These are phyloP conservation scores for Atta texana DNA, from an alignment of 1,140 invertebrate species.

Conservation along the genomic window DNA sequence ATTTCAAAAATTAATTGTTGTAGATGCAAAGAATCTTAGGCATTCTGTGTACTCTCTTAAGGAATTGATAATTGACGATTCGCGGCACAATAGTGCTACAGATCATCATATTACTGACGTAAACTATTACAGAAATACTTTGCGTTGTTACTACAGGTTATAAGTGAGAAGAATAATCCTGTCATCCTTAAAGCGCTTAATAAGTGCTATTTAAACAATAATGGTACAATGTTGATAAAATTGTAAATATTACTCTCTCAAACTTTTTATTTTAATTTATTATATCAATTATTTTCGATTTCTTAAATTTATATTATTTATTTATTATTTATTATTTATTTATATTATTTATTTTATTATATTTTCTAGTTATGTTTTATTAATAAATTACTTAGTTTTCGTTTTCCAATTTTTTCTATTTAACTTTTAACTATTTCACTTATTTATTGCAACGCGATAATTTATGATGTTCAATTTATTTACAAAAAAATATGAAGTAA, in stretches of 20 bases:
- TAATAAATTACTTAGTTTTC: neutral
- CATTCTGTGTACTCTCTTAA: slow-evolving; percentile 64
- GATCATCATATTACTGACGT: slow-evolving; percentile 67
- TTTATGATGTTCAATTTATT: slow-evolving; percentile 70
- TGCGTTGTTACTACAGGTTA: slow-evolving; percentile 74
- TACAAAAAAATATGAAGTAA: slow-evolving; percentile 76
- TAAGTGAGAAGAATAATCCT: too few relatives aligned
- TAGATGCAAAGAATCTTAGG: slow-evolving; percentile 55
- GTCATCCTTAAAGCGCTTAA: neutral
- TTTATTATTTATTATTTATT: neutral
- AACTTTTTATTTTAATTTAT: neutral
- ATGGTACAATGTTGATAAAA: slow-evolving; percentile 4
- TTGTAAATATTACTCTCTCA: neutral
- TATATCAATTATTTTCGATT: neutral
- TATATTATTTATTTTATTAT: neutral
- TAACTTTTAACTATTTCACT: neutral
- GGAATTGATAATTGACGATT: slow-evolving; percentile 54
- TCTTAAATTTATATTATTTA: neutral
- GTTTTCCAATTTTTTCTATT: neutral
- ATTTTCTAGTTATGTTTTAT: neutral
- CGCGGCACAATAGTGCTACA: neutral
- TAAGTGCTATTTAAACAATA: slow-evolving; percentile 3
- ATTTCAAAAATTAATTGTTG: neutral
- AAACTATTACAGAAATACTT: slow-evolving; percentile 72
- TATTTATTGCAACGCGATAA: slow-evolving; percentile 5